These are phyloP conservation scores for Blastobasis lacticolella DNA, from an alignment of 2,888 invertebrate species.

Conservation along the genomic window DNA sequence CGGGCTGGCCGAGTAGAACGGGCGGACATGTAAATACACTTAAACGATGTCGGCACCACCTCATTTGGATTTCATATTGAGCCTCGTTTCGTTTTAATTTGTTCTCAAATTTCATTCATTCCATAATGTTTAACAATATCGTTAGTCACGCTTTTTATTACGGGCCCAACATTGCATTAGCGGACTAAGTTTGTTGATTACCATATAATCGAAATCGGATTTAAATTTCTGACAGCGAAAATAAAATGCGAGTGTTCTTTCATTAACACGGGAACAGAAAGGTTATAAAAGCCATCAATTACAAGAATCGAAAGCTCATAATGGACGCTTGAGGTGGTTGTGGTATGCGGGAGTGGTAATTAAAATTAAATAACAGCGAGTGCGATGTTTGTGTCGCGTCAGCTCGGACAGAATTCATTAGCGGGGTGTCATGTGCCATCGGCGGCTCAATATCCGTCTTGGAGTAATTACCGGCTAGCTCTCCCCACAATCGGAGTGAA, in stretches of 20 bases:
- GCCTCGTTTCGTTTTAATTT: slow-evolving; percentile 31
- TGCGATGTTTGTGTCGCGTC: slow-evolving; percentile 44
- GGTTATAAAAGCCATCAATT: slow-evolving; percentile 29
- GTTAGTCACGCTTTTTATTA: slow-evolving; percentile 20
- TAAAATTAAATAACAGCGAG: slow-evolving; percentile 45
- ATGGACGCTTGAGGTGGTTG: slow-evolving; percentile 1
- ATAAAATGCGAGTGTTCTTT: slow-evolving; percentile 1
- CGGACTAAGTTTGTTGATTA: too few relatives aligned
- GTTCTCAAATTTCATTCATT: slow-evolving; percentile 30
- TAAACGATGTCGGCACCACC: slow-evolving; percentile 32
- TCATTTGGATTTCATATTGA: slow-evolving; percentile 37
- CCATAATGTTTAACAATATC: slow-evolving; percentile 16
- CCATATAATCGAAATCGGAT: too few relatives aligned
- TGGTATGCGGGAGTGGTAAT: slow-evolving; percentile 29
- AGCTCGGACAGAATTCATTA: slow-evolving; percentile 64
- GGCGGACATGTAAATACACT: slow-evolving; percentile 45
- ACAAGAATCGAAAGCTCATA: slow-evolving; percentile 33
- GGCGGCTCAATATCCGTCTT: slow-evolving; percentile 36
- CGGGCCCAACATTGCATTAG: slow-evolving; percentile 7
- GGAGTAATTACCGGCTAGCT: slow-evolving; percentile 49
- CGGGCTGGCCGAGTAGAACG: slow-evolving; percentile 22
- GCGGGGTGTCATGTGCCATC: slow-evolving; percentile 31
- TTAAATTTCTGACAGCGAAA: not conserved
- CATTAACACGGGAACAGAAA: slow-evolving; percentile 8
- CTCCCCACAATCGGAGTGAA: slow-evolving; percentile 48